A percentile compares a stretch with the other conserved stretches of the same genome.
Evolutionary conservation across 1,140 invertebrate genomes (phyloP).

Genomic region (Procambarus virginalis): DNA sequence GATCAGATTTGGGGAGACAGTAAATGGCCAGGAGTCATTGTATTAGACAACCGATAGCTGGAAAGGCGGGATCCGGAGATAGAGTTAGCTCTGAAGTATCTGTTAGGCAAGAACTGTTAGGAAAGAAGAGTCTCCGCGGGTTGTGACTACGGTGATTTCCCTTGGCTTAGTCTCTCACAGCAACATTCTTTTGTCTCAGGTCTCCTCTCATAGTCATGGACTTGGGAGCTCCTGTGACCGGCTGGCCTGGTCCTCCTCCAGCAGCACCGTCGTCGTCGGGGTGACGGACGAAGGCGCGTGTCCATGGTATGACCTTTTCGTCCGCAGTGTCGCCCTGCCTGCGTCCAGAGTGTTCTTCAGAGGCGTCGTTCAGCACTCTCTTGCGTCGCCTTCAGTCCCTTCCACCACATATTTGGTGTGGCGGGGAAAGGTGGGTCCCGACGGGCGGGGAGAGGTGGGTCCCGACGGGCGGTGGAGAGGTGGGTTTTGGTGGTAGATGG

Average conservation of each 20-base stretch:
- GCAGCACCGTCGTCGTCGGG: conserved; percentile 93
- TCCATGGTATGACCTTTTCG: conserved; percentile 90
- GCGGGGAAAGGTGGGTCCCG: conserved; percentile 71
- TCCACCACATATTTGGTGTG: conserved; percentile 89
- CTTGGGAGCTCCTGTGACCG: conserved; percentile 90
- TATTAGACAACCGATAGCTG: no score
- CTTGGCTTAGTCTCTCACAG: no score
- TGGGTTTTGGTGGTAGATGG: not conserved
- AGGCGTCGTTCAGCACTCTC: conserved; percentile 90
- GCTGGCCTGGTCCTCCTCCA: conserved; percentile 96
- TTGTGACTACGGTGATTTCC: no score
- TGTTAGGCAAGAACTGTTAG: no score
- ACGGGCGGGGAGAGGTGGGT: no score
- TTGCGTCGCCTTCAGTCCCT: conserved; percentile 87
- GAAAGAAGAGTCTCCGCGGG: no score
- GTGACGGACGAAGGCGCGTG: conserved; percentile 93
- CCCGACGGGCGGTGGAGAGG: not conserved
- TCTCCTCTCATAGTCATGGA: conserved; percentile 93
- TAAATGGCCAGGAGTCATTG: no score
- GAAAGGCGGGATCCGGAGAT: no score
- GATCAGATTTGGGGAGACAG: no score
- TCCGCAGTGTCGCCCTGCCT: conserved; percentile 95
- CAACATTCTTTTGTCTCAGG: conserved; percentile 64
- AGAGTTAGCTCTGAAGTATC: no score
- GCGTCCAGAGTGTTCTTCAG: conserved; percentile 88